Evolutionary conservation across 1,140 invertebrate species (phyloP), one percentile per base, ranked within the genome.

Genomic region (Fopius arisanus): DNA sequence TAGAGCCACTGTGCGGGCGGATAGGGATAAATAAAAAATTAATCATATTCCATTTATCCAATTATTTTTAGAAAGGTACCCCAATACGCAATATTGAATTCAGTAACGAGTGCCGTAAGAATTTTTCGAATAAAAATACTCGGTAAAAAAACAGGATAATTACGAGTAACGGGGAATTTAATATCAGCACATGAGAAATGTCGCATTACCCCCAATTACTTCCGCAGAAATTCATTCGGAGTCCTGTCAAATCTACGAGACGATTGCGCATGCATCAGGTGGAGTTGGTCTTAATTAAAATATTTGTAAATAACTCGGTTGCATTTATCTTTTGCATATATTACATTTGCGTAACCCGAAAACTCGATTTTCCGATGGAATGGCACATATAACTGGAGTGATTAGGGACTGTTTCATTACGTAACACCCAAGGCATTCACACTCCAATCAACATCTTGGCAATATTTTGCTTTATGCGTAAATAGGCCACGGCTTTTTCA

Each of bases 51-150:
- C 26, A 23, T 12, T 48, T 48, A 19, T 48, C 54, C 59, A 72
- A 72, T 72, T 72, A 72, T 65, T 65, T 72, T 72, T 72, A 72
- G 70, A 72, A 72, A 72, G 70, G 70, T 63, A 16, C 14, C 43
- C 43, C 43, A 37, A 37, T 37, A 37, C 33, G 43, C 43, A 48
- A 48, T 48, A 48, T 48, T 48, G 16, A 16, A n/a, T 19, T n/a
- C 16, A 48, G 16, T 48, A 48, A 48, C 43, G 43, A 48, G 43
- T 48, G 31, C 7, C 6, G 21, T 37, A 37, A 31, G 63, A 66
- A 37, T 37, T 66, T 63, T 31, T 31, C 16, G 43, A 12, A 48
- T 19, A 48, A 48, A 48, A 48, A 48, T 19, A 19, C 16, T n/a
- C n/a, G 43, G 14, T 3, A n/a, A 48, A 48, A 48, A 48, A 48